Percentiles rank a stretch among this genome's conserved stretches.
These are phyloP conservation scores for Noturus placidus DNA, from an alignment of 2,113 vertebrate genomes.

Conservation along the genomic window DNA sequence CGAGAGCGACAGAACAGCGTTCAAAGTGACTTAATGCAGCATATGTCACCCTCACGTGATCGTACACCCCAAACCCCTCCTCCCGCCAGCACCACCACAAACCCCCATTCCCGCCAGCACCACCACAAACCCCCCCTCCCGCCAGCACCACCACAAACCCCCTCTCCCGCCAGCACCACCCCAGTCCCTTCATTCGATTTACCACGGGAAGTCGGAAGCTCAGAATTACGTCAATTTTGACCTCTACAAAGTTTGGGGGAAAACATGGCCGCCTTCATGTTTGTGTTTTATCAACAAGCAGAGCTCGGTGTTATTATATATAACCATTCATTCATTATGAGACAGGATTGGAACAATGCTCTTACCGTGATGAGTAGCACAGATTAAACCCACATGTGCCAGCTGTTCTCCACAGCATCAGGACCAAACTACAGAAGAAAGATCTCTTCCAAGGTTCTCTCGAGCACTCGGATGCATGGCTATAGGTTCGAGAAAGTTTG, in stretches of 20 bases:
- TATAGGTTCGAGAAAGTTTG: slow-evolving; percentile 9
- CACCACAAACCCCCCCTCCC: not conserved
- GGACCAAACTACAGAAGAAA: slow-evolving; percentile 38
- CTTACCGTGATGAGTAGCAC: slow-evolving; percentile 17
- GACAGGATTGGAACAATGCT: slow-evolving; percentile 1
- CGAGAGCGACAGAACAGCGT: slow-evolving; percentile 2
- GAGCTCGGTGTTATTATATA: not conserved
- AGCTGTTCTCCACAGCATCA: not conserved
- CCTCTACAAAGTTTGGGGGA: no score
- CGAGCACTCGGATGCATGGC: not conserved
- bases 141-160: no score
- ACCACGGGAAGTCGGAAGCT: no score
- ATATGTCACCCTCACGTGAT: not conserved
- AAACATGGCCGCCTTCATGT: no score
- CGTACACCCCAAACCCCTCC: not conserved
- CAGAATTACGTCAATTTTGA: no score
- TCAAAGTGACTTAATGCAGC: slow-evolving; percentile 42
- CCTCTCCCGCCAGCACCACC: no score
- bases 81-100: no score
- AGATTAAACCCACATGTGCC: slow-evolving; percentile 7
- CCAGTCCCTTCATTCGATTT: no score
- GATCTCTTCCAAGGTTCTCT: slow-evolving; percentile 13
- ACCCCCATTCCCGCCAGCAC: no score
- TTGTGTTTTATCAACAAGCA: no score
- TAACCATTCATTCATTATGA: slow-evolving; percentile 48